Evolutionary conservation across 2,113 vertebrate species (phyloP), one percentile per base, ranked within the genome.

Genomic region (Malurus cyaneus): DNA sequence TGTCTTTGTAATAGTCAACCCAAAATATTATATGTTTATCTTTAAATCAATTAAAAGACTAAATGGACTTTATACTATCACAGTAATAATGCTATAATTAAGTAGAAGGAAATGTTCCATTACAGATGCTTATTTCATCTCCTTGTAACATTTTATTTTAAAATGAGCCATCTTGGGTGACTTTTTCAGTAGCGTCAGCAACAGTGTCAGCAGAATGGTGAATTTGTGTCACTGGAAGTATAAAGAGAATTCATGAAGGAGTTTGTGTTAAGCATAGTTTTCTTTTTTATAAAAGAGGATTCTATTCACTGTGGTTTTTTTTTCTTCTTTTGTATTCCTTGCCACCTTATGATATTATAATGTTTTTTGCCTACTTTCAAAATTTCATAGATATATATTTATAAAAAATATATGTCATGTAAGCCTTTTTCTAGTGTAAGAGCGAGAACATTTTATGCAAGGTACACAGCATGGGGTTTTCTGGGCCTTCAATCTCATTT

Each of bases 191-290:
- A 92, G 79, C 0, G 4, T 95, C 95, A 96, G 93, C 92, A 94
- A 81, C 90, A 72, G 79, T 94, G 91, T 96, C 97, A 96, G 96
- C 93, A 94, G 90, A 96, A 95, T 76, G 67, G 87, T 96, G 87
- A 92, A 94, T 96, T 96, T 8, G 24, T 94, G 93, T 96, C 9
- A 0, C 82, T 95, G 66, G 41, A 89, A 94, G 59, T 92, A 94
- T 96, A 96, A 96, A 96, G 92, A 91, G 96, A 97, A 96, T 96
- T 97, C 91, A 81, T 96, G 94, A 94, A 96, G 93, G 90, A 89
- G 49, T 96, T 96, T 93, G 83, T 95, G 94, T 95, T 95, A 86
- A 88, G 87, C 80, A 85, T 74, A 84, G 84, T 53, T 72, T 83
- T 74, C 36, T 65, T 80, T 93, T 61, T 92, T 50, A 81, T 60